These are phyloP conservation scores for Oryctes rhinoceros DNA, from an alignment of 1,140 invertebrate species.

Conservation along the genomic window DNA sequence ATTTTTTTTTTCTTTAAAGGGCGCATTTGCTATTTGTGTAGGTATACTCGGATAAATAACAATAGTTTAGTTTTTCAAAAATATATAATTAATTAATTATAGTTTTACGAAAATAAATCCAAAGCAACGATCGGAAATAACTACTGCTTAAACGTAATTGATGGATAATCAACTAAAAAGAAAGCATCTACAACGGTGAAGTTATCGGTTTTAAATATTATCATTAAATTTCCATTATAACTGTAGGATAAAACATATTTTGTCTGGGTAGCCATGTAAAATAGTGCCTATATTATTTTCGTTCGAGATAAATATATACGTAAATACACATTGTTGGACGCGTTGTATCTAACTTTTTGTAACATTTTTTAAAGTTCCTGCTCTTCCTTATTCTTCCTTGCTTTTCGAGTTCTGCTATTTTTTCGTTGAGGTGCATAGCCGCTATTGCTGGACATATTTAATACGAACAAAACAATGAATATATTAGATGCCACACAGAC, in stretches of 20 bases:
- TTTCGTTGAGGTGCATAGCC: slow-evolving; percentile 22
- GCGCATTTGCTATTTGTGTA: too few relatives aligned
- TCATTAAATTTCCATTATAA: slow-evolving; percentile 33
- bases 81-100: too few relatives aligned
- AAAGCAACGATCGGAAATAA: neutral
- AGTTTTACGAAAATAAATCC: neutral
- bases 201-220: slow-evolving; percentile 25
- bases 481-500: slow-evolving; percentile 59
- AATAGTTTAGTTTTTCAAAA: too few relatives aligned
- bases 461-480: slow-evolving; percentile 54
- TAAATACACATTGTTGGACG: slow-evolving; percentile 1
- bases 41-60: too few relatives aligned
- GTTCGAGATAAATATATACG: neutral
- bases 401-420: slow-evolving; percentile 15
- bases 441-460: slow-evolving; percentile 29
- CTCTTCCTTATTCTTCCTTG: slow-evolving; percentile 7
- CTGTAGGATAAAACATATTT: slow-evolving; percentile 17
- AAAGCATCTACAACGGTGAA: slow-evolving; percentile 13
- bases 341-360: neutral
- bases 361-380: neutral
- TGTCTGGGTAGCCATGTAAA: slow-evolving; percentile 24
- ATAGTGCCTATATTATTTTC: slow-evolving; percentile 41
- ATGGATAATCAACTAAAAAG: neutral
- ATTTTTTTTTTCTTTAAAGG: too few relatives aligned
- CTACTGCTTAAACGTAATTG: neutral